Percentiles rank a stretch among this genome's conserved stretches.
Conservation (phyloP, 1,140 invertebrate genomes). For the Lasioglossum baleicum region DNA sequence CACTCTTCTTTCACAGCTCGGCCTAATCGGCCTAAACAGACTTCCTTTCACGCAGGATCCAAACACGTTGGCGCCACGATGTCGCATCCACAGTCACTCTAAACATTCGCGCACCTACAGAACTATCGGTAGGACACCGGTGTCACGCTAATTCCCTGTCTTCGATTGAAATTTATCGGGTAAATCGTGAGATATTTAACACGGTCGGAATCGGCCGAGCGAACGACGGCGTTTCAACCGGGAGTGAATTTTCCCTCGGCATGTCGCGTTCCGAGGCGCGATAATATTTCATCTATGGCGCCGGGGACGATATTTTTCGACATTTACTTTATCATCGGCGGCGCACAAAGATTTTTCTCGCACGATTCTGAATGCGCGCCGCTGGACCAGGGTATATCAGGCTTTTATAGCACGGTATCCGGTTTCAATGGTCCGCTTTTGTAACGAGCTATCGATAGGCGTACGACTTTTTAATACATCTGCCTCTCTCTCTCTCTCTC, state of each 20-base stretch:
- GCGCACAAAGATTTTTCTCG: conserved; percentile 45
- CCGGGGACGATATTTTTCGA: conserved; percentile 32
- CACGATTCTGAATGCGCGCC: conserved; percentile 55
- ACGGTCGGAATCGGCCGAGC: not conserved
- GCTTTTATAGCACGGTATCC: conserved; percentile 57
- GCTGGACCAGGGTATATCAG: conserved; percentile 36
- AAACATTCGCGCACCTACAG: too few species aligned
- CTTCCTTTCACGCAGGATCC: too few species aligned
- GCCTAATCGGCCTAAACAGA: too few species aligned
- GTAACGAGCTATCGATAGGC: conserved; percentile 60
- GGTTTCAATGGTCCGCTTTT: conserved; percentile 53
- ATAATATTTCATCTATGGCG: conserved; percentile 31
- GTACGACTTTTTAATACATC: conserved; percentile 57
- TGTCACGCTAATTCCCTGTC: not conserved
- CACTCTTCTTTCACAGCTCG: too few species aligned
- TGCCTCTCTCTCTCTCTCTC: not conserved
- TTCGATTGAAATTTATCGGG: conserved; percentile 26
- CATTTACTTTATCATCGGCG: conserved; percentile 45
- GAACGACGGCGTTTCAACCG: not conserved
- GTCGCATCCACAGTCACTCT: too few species aligned
- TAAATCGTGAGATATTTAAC: conserved; percentile 26
- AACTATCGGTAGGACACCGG: not conserved
- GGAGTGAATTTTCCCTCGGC: not conserved
- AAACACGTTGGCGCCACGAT: too few species aligned
- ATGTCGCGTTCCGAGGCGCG: not conserved